Evolutionary conservation across 2,797 vertebrate genomes (phyloP).

Genomic region (Intellagama lesueurii): DNA sequence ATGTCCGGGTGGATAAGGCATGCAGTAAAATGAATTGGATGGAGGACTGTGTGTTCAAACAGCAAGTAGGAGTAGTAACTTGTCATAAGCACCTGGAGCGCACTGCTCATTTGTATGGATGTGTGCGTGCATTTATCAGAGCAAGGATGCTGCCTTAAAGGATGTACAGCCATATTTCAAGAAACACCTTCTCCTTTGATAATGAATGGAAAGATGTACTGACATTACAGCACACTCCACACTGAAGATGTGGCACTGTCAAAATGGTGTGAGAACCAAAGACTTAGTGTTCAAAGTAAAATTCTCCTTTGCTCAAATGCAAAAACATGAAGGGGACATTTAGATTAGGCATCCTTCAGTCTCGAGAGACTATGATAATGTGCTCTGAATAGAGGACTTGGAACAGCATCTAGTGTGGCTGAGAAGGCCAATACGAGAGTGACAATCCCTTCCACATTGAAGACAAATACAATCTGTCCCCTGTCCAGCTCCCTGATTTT

Average conservation of each 20-base stretch:
- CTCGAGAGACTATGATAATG: too few relatives aligned
- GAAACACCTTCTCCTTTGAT: background rate
- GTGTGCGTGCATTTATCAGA: background rate
- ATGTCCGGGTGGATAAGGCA: background rate
- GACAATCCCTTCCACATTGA: too few relatives aligned
- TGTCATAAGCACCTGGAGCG: background rate
- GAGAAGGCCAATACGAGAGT: too few relatives aligned
- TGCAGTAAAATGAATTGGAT: constrained; percentile 13
- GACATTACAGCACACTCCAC: background rate
- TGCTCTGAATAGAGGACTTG: too few relatives aligned
- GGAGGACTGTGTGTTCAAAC: constrained; percentile 12
- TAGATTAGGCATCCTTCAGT: too few relatives aligned
- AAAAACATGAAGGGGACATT: background rate
- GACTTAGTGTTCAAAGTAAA: background rate
- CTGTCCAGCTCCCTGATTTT: too few relatives aligned
- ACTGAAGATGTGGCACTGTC: background rate
- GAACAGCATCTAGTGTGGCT: too few relatives aligned
- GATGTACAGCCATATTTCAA: background rate
- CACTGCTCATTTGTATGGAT: background rate
- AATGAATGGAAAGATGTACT: background rate
- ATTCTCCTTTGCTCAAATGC: background rate
- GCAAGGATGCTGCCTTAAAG: background rate
- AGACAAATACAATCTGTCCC: too few relatives aligned
- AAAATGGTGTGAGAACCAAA: background rate
- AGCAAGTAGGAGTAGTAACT: constrained; percentile 12